Percentiles rank a stretch among this genome's conserved stretches.
phyloP scores from a whole-genome alignment of 2,113 vertebrate species.

The Xyrauchen texanus region DNA sequence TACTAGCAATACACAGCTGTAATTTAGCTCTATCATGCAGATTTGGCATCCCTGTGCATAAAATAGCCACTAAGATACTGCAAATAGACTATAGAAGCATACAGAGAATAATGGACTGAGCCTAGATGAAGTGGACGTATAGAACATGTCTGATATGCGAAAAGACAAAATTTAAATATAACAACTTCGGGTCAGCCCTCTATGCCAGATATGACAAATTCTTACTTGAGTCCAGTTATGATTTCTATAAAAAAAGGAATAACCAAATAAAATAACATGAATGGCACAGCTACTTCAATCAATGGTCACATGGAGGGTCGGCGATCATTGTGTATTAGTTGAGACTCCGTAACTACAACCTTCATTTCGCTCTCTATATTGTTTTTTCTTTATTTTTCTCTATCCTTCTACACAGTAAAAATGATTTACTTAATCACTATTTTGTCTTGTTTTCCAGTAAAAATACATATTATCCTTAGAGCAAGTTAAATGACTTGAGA shows the following conservation, averaged over 20 bases:
- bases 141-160: neutral
- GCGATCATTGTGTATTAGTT: neutral
- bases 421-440: too few relatives aligned
- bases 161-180: too few relatives aligned
- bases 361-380: neutral
- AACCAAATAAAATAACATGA: neutral
- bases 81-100: conserved; percentile 23
- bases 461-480: too few relatives aligned
- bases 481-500: too few relatives aligned
- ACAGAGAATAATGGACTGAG: neutral
- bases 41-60: conserved; percentile 23
- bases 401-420: neutral
- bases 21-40: conserved; percentile 24
- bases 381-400: too few relatives aligned
- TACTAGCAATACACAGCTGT: conserved; percentile 16
- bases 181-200: too few relatives aligned
- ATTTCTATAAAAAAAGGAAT: neutral
- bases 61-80: conserved; percentile 16
- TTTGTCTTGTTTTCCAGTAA: too few relatives aligned
- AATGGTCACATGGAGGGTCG: neutral
- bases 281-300: conserved; percentile 25
- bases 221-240: neutral
- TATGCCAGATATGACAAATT: too few relatives aligned
- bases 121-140: neutral
- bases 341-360: neutral